phyloP scores from a whole-genome alignment of 2,888 invertebrate species.

The Eustalomyia histrio region DNA sequence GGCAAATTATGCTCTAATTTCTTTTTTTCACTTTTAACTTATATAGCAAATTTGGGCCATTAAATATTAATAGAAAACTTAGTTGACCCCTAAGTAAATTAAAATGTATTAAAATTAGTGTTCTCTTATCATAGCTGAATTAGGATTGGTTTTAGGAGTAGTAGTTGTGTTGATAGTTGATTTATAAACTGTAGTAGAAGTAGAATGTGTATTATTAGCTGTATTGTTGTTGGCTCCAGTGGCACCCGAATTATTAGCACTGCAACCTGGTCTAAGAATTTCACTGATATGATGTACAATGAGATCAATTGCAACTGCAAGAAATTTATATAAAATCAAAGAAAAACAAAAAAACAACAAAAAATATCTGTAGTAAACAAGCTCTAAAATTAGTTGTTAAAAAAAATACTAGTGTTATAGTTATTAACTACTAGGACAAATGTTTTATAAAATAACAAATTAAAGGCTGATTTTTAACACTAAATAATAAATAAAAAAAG shows the following conservation, averaged over 20 bases:
- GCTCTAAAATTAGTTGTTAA: constrained; percentile 53
- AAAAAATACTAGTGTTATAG: constrained; percentile 30
- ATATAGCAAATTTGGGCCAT: constrained; percentile 41
- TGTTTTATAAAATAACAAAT: constrained; percentile 31
- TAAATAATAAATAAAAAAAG: constrained; percentile 36
- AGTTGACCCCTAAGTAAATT: background rate
- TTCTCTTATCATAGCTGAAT: constrained; percentile 73
- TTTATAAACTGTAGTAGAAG: constrained; percentile 68
- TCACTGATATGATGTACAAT: constrained; percentile 99
- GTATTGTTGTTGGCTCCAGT: constrained; percentile 70
- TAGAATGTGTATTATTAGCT: constrained; percentile 73
- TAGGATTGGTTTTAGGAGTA: constrained; percentile 49
- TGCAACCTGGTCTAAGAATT: constrained; percentile 86
- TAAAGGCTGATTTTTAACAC: background rate
- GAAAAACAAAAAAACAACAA: constrained; percentile 69
- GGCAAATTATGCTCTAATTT: constrained; percentile 29
- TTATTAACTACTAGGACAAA: constrained; percentile 22
- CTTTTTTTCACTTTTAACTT: constrained; percentile 10
- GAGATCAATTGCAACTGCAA: constrained; percentile 99
- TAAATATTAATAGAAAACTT: background rate
- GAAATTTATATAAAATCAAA: constrained; percentile 79
- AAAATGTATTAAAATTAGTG: constrained; percentile 69
- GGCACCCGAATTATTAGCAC: constrained; percentile 80
- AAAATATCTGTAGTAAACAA: constrained; percentile 69
- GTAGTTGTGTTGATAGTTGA: constrained; percentile 62